These are phyloP conservation scores for Rhynchophorus ferrugineus DNA, from an alignment of 1,140 invertebrate species.

Conservation along the genomic window DNA sequence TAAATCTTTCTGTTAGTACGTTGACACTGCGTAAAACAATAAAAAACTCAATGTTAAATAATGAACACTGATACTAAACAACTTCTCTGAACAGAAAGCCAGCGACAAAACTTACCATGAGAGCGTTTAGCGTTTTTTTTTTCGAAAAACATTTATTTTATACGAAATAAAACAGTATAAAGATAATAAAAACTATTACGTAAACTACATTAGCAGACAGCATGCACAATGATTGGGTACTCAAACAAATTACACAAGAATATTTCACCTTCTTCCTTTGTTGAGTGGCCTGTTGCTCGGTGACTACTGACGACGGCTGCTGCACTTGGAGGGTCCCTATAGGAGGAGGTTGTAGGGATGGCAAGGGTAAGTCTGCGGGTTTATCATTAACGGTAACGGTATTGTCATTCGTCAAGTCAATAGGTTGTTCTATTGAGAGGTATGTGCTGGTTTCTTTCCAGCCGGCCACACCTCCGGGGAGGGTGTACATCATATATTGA, in stretches of 20 bases:
- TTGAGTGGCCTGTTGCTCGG: slow-evolving; percentile 7
- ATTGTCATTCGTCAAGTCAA: not conserved
- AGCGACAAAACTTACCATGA: no score
- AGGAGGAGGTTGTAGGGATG: slow-evolving; percentile 30
- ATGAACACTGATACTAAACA: no score
- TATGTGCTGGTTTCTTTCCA: slow-evolving; percentile 81
- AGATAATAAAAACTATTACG: slow-evolving; percentile 18
- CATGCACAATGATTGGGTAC: slow-evolving; percentile 26
- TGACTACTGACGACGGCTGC: slow-evolving; percentile 20
- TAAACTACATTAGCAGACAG: slow-evolving; percentile 21
- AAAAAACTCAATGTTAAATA: no score
- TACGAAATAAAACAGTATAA: slow-evolving; percentile 17
- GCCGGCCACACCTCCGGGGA: slow-evolving; percentile 69
- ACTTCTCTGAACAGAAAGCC: no score
- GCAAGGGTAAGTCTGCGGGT: slow-evolving; percentile 6
- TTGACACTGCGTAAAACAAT: no score
- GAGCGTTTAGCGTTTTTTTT: no score
- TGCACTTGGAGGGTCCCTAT: slow-evolving; percentile 29
- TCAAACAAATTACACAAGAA: slow-evolving; percentile 28
- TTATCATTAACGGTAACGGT: not conserved
- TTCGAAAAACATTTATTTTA: slow-evolving; percentile 9
- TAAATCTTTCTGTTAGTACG: no score
- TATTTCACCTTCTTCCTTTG: slow-evolving; percentile 37
- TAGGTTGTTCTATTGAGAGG: slow-evolving; percentile 35
- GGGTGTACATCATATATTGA: slow-evolving; percentile 31